phyloP scores from a whole-genome alignment of 2,797 vertebrate genomes.

The Lithobates sylvaticus region DNA sequence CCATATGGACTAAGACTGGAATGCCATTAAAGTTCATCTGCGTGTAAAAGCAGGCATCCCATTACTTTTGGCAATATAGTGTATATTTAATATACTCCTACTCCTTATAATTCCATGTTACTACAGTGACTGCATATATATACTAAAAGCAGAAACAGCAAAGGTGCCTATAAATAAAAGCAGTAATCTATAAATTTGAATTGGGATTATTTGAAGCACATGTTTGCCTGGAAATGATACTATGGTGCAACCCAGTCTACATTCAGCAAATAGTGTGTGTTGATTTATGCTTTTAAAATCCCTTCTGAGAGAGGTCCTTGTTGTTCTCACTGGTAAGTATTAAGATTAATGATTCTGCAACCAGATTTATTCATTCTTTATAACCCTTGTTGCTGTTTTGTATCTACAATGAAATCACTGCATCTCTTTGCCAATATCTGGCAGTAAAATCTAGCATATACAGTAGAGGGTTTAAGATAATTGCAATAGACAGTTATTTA shows the following conservation, averaged over 20 bases:
- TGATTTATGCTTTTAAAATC: slow-evolving; percentile 59
- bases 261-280: slow-evolving; percentile 13
- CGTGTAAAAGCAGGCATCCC: too few species aligned
- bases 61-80: too few species aligned
- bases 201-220: slow-evolving; percentile 54
- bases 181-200: slow-evolving; percentile 35
- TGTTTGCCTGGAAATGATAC: slow-evolving; percentile 56
- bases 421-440: slow-evolving; percentile 46
- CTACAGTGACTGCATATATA: slow-evolving; percentile 8
- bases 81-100: too few species aligned
- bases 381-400: slow-evolving; percentile 32
- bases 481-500: slow-evolving; percentile 3
- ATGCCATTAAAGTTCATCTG: too few species aligned
- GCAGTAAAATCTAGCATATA: slow-evolving; percentile 20
- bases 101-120: neutral
- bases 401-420: slow-evolving; percentile 52
- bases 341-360: slow-evolving; percentile 47
- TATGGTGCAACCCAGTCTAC: slow-evolving; percentile 32
- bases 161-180: slow-evolving; percentile 23
- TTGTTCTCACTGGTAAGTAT: slow-evolving; percentile 48
- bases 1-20: too few species aligned
- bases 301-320: slow-evolving; percentile 54
- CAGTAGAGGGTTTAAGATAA: slow-evolving; percentile 1
- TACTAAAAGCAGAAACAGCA: slow-evolving; percentile 17
- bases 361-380: slow-evolving; percentile 49